phyloP scores from a whole-genome alignment of 2,797 vertebrate species.

The Peromyscus attwateri region DNA sequence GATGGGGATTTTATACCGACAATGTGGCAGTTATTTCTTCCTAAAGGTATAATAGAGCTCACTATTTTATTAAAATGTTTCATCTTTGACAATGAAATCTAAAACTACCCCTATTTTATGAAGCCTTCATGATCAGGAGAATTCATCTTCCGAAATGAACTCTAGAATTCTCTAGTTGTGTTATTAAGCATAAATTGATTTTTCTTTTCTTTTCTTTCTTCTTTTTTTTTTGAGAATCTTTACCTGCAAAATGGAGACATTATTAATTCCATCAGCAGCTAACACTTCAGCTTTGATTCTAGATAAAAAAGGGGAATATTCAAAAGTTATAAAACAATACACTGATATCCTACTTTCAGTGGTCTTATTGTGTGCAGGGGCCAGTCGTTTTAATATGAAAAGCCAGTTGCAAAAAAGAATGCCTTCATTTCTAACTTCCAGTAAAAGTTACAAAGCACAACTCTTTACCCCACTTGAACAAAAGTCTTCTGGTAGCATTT shows the following conservation, averaged over 20 bases:
- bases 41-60: background rate
- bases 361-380: background rate
- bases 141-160: background rate
- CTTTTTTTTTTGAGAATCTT: background rate
- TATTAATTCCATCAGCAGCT: background rate
- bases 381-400: background rate
- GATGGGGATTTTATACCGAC: background rate
- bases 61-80: background rate
- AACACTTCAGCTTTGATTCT: constrained; percentile 17
- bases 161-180: background rate
- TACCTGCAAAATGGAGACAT: background rate
- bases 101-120: background rate
- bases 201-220: background rate
- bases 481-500: constrained; percentile 61
- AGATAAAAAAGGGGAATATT: background rate
- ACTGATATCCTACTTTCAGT: background rate
- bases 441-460: constrained; percentile 26
- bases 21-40: background rate
- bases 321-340: background rate
- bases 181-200: background rate
- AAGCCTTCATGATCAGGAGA: background rate
- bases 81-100: background rate
- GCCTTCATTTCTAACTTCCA: constrained; percentile 56
- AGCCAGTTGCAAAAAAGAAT: background rate
- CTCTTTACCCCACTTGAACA: constrained; percentile 29